Base-by-base conservation (phyloP, 1,140 invertebrate species). In the Tetramorium alpestre region DNA sequence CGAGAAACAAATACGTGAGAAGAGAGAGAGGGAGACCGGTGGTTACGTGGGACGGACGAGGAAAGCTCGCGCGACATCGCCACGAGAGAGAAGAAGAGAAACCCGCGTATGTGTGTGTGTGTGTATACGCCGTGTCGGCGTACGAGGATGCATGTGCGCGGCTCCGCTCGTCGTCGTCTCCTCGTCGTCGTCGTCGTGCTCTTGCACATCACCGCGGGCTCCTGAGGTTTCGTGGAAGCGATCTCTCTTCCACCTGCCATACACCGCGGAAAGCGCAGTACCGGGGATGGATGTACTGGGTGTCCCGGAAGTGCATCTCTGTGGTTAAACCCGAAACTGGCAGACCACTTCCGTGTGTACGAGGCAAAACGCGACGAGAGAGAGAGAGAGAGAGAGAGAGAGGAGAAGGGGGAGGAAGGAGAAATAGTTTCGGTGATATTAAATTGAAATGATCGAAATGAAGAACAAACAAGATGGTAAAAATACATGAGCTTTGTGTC, bases 211-310 rank as follows among this genome's bases (percentile, higher is more conserved):
- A 92, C 92, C 92, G 92, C 90, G 89, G 92, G 91, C 91, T 91
- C 89, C 91, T 77, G 81, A 91, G 86, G 88, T 93, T 94, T 93
- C 93, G 91, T 93, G 92, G 93, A 94, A 93, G 91, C 93, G 89
- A 93, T 93, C 92, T 93, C 92, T 92, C 91, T 92, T 93, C 89
- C 93, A 94, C 93, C 93, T 94, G 93, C 93, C 91, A 90, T 80
- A 86, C 80, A 76, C 85, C 67, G 73, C 81, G 89, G 88, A 90
- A 90, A 88, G 85, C 72, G 70, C 49, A 22, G 56, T 47, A 88
- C 62, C 60, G 13, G 72, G 25, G 25, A 78, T 65, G 76, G 28
- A 64, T 89, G 38, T 84, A 89, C 85, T 77, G 91, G 92, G 91
- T 93, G 92, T 93, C 88, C 93, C 87, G 86, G 87, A 93, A 93